Evolutionary conservation across 2,113 vertebrate genomes (phyloP).

Genomic region (Lanius ludovicianus): DNA sequence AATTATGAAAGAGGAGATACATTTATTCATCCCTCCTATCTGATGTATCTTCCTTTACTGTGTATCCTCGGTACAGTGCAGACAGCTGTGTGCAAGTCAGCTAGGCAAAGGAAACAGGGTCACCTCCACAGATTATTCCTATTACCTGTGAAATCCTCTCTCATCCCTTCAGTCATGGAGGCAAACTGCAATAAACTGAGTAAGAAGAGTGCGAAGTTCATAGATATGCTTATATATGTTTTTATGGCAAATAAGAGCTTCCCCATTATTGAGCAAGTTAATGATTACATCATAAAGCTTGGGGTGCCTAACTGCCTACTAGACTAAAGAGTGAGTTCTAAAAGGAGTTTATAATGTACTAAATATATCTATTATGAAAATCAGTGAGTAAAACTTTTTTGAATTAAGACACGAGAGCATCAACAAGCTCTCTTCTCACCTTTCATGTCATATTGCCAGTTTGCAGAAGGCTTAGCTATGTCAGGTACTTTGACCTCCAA

Average conservation of each 20-base stretch:
- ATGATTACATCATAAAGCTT: not conserved
- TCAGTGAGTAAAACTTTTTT: not conserved
- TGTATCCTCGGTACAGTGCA: not conserved
- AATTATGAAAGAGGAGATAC: not conserved
- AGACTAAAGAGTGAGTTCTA: not conserved
- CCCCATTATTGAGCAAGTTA: not conserved
- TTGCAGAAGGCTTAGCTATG: not conserved
- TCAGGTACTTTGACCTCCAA: not conserved
- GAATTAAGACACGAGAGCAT: not conserved
- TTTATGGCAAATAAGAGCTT: not conserved
- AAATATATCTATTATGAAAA: not conserved
- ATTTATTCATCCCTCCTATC: not conserved
- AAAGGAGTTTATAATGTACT: not conserved
- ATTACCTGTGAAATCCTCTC: not conserved
- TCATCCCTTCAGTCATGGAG: not conserved
- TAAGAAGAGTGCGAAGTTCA: not conserved
- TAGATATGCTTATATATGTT: not conserved
- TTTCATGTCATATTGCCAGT: not conserved
- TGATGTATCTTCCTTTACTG: not conserved
- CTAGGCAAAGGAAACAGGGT: accelerated
- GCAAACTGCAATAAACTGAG: not conserved
- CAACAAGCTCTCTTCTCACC: not conserved
- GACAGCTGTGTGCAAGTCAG: not conserved
- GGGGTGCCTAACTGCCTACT: not conserved
- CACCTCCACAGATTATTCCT: not conserved